Evolutionary conservation across 2,113 vertebrate species (phyloP).

Genomic region (Mustela lutreola): DNA sequence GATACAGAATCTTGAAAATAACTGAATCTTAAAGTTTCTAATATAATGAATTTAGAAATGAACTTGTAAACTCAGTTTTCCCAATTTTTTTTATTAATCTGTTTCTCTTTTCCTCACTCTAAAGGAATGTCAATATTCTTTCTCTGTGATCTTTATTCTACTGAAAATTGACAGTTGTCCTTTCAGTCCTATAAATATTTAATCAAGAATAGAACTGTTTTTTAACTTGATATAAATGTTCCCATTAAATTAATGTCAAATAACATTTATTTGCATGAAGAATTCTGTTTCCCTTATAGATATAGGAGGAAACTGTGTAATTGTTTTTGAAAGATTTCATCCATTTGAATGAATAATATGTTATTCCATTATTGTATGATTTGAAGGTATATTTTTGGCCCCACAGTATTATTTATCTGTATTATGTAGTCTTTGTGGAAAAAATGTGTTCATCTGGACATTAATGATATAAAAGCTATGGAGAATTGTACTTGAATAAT

Average conservation of each 20-base stretch:
- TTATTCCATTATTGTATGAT: slow-evolving; percentile 11
- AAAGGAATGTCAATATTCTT: not conserved
- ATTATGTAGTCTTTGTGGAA: not conserved
- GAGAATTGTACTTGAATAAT: slow-evolving; percentile 16
- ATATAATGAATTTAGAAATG: slow-evolving; percentile 27
- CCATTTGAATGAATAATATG: slow-evolving; percentile 9
- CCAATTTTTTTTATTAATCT: slow-evolving; percentile 23
- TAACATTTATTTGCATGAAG: slow-evolving; percentile 26
- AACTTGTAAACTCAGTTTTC: not conserved
- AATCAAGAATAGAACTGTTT: slow-evolving; percentile 31
- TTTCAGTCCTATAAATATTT: slow-evolving; percentile 47
- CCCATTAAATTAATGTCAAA: not conserved
- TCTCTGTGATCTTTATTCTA: not conserved
- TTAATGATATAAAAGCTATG: slow-evolving; percentile 16
- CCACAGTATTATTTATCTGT: not conserved
- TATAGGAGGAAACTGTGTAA: not conserved
- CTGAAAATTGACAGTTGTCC: not conserved
- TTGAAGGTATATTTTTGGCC: not conserved
- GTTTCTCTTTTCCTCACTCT: not conserved
- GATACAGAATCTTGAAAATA: slow-evolving; percentile 30
- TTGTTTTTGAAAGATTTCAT: slow-evolving; percentile 28
- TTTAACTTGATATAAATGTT: slow-evolving; percentile 19
- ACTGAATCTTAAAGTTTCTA: slow-evolving; percentile 18
- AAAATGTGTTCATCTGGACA: not conserved
- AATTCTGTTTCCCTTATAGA: not conserved